phyloP scores from a whole-genome alignment of 2,113 vertebrate genomes.

The Tilapia sparmanii region DNA sequence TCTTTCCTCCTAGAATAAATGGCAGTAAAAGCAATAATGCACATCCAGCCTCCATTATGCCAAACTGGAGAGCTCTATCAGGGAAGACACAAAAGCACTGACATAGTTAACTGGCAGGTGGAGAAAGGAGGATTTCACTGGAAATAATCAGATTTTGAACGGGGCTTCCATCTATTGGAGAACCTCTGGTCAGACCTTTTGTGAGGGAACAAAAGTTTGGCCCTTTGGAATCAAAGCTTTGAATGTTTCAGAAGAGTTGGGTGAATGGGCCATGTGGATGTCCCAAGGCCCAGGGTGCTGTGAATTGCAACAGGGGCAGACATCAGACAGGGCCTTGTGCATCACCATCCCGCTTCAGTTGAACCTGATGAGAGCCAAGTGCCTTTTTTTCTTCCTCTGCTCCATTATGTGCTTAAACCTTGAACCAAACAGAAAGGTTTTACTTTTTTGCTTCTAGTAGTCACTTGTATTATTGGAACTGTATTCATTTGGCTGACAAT shows the following conservation, averaged over 20 bases:
- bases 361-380: neutral
- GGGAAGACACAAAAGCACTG: constrained; percentile 76
- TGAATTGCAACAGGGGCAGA: constrained; percentile 57
- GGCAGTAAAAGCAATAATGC: constrained; percentile 87
- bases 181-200: constrained; percentile 77
- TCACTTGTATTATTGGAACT: neutral
- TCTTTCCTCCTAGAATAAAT: constrained; percentile 74
- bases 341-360: neutral
- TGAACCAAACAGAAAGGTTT: constrained; percentile 22
- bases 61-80: constrained; percentile 84
- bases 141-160: constrained; percentile 96
- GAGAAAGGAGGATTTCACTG: constrained; percentile 85
- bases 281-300: constrained; percentile 55
- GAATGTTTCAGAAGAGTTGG: constrained; percentile 65
- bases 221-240: constrained; percentile 73
- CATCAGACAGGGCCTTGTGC: constrained; percentile 54
- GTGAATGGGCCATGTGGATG: constrained; percentile 71
- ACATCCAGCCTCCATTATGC: constrained; percentile 77
- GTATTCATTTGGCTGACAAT: neutral
- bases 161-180: constrained; percentile 68
- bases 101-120: constrained; percentile 93
- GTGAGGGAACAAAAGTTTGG: constrained; percentile 76
- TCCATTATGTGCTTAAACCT: constrained; percentile 21
- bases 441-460: neutral
- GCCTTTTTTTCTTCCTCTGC: neutral